Base-by-base conservation (phyloP, 2,797 vertebrate genomes). In the Enteromius afrohamiltoni region DNA sequence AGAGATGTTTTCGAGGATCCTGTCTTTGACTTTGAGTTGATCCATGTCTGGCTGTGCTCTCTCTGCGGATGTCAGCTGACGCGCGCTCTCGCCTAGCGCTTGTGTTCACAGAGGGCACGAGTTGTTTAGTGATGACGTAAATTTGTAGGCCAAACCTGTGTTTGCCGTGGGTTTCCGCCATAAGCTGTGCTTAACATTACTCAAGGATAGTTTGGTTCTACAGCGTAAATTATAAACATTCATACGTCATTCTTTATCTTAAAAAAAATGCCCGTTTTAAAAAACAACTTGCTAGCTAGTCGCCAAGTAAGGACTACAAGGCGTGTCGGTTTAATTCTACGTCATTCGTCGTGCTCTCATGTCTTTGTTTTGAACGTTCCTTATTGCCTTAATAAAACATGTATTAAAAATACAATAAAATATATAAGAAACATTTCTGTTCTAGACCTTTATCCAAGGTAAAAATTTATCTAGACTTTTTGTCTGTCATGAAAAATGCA, bases 1-100 rank as follows among this genome's bases (percentile, higher is more conserved):
- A 8, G 97, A 97, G 89, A 99, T 96, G 93, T 99, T 99, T 93
- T 99, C 97, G 91, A 99, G 88, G 91, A 99, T 99, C 87, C 97
- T 95, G 92, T 98, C 98, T 93, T 98, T 98, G 86, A 98, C 97
- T 96, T 97, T 96, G 58, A 95, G 95, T 83, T 96, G 96, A 93
- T 98, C 96, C 97, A 98, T 98, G 92, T 89, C 94, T 91, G 86
- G 23, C 83, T 89, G 83, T 80, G 88, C 90, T 90, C 88, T 88
- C 88, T 81, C 69, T 19, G 47, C 91, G 84, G 51, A 91, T 86
- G 92, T 95, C 94, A 95, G 94, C 93, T 95, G 94, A 94, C 91
- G 89, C 85, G 69, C 71, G 13, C 10, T 76, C 85, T 83, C 4
- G 13, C 42, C 80, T 73, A 62, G 64, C 87, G 88, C 88, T 89